Conservation (phyloP, 2,113 vertebrate species). For the Petrocephalus zakoni region DNA sequence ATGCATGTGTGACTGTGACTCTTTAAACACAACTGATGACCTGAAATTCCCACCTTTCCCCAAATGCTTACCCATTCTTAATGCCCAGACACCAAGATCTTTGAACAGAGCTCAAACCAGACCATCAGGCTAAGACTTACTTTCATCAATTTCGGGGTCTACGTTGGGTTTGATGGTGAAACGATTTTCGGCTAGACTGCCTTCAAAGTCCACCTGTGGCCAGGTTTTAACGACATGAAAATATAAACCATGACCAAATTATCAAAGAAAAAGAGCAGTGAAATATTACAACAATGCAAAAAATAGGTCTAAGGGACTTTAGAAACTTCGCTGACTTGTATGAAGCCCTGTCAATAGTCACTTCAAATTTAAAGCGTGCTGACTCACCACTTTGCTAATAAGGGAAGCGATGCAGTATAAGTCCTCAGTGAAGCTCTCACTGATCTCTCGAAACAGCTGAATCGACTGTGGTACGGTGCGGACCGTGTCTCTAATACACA, state of each 20-base stretch:
- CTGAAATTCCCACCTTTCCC: background rate
- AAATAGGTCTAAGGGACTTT: background rate
- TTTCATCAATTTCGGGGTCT: constrained; percentile 82
- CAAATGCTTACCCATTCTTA: background rate
- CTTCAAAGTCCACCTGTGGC: constrained; percentile 82
- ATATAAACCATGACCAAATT: background rate
- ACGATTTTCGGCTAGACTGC: constrained; percentile 71
- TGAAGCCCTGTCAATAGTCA: background rate
- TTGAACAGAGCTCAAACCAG: background rate
- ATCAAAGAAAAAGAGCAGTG: background rate
- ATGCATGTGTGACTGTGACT: background rate
- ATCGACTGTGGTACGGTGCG: constrained; percentile 73
- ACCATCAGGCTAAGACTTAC: constrained; percentile 49
- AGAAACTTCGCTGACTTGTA: background rate
- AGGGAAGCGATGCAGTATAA: constrained; percentile 75
- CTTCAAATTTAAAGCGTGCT: background rate
- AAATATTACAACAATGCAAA: background rate
- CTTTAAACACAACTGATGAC: background rate
- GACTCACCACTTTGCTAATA: constrained; percentile 78
- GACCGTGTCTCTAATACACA: constrained; percentile 81
- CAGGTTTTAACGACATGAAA: background rate
- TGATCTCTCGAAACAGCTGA: constrained; percentile 79
- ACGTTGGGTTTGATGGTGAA: constrained; percentile 82
- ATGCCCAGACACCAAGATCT: background rate
- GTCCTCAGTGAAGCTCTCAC: constrained; percentile 77